phyloP scores from a whole-genome alignment of 35 echinoderm and acorn worm genomes.

The Amphiura filiformis region DNA sequence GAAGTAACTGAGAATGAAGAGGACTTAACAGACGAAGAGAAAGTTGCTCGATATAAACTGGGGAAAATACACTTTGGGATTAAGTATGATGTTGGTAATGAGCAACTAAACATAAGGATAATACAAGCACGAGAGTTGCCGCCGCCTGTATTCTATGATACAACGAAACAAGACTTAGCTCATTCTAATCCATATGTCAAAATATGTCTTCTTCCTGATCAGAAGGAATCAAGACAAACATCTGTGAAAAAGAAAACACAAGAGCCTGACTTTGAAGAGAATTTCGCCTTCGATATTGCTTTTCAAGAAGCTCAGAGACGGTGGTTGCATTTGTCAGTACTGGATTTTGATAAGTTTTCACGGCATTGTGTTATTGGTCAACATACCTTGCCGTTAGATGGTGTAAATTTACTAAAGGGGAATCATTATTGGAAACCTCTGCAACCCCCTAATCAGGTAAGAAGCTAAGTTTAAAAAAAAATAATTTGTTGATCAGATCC shows the following conservation, averaged over 20 bases:
- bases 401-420: constrained; percentile 85
- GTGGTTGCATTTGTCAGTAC: constrained; percentile 75
- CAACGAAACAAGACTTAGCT: constrained; percentile 79
- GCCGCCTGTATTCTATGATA: constrained; percentile 83
- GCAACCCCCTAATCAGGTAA: constrained; percentile 90
- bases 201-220: constrained; percentile 90
- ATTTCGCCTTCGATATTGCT: constrained; percentile 86
- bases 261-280: constrained; percentile 93
- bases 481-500: too few relatives aligned
- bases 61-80: constrained; percentile 94
- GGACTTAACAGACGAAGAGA: constrained; percentile 76
- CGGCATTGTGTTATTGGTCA: constrained; percentile 97
- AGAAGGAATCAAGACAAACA: constrained; percentile 91
- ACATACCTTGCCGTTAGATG: constrained; percentile 73
- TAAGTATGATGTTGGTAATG: constrained; percentile 74
- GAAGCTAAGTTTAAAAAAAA: background rate
- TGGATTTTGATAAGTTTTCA: constrained; percentile 99
- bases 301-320: constrained; percentile 86
- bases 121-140: constrained; percentile 87
- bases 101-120: constrained; percentile 70
- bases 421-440: constrained; percentile 96
- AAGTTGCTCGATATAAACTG: constrained; percentile 84
- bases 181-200: constrained; percentile 99
- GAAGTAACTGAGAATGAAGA: constrained; percentile 83
- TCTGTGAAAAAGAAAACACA: constrained; percentile 94